Conservation (phyloP, 2,113 vertebrate genomes). For the Amia ocellicauda region DNA sequence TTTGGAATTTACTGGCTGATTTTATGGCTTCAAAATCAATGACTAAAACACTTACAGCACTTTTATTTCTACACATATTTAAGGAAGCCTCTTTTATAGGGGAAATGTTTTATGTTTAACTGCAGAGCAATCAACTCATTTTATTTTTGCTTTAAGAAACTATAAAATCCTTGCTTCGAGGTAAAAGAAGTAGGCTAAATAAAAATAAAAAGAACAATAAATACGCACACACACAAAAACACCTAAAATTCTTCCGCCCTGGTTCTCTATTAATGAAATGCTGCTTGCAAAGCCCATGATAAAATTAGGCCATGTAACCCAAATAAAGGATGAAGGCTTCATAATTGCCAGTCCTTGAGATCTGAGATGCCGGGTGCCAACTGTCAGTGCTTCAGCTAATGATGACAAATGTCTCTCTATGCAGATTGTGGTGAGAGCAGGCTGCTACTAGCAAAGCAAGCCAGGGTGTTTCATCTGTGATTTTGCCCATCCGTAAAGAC, state of each 20-base stretch:
- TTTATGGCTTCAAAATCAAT: background rate
- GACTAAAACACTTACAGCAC: slow-evolving; percentile 13
- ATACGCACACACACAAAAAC: background rate
- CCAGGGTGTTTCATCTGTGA: slow-evolving; percentile 20
- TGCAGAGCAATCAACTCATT: too few relatives aligned
- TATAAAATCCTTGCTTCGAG: too few relatives aligned
- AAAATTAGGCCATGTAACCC: slow-evolving; percentile 72
- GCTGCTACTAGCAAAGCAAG: slow-evolving; percentile 48
- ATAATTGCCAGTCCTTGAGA: slow-evolving; percentile 87
- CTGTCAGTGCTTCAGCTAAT: slow-evolving; percentile 98
- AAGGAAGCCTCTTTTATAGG: too few relatives aligned
- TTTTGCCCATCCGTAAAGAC: too few relatives aligned
- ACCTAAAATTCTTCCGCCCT: slow-evolving; percentile 26
- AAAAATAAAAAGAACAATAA: background rate
- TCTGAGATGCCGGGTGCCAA: slow-evolving; percentile 94
- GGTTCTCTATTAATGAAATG: slow-evolving; percentile 56
- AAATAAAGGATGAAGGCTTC: slow-evolving; percentile 79
- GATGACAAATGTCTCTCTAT: slow-evolving; percentile 99
- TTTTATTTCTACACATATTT: slow-evolving; percentile 14
- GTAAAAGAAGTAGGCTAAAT: too few relatives aligned
- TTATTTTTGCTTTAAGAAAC: slow-evolving; percentile 5
- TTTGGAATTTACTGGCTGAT: background rate
- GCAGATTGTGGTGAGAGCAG: slow-evolving; percentile 86
- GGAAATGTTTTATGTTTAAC: too few relatives aligned
- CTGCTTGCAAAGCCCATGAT: slow-evolving; percentile 51